Evolutionary conservation across 2,888 invertebrate genomes (phyloP).

Genomic region (Dermolepida albohirtum): DNA sequence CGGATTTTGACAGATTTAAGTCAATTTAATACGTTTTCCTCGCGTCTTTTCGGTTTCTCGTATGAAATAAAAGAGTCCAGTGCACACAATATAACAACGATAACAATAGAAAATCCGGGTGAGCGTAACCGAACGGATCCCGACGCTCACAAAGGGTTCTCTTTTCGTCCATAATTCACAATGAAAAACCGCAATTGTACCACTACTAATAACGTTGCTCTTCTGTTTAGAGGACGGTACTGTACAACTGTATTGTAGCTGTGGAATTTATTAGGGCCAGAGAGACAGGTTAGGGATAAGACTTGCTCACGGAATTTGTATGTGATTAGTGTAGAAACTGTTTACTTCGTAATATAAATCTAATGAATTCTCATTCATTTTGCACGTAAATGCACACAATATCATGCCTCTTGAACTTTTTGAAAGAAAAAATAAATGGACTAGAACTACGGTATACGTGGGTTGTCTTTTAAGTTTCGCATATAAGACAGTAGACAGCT

Average conservation of each 20-base stretch:
- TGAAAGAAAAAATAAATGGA: too few relatives aligned
- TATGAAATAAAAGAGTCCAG: constrained; percentile 20
- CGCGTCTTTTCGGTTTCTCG: constrained; percentile 21
- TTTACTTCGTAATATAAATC: too few relatives aligned
- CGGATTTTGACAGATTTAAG: constrained; percentile 30
- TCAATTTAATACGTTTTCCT: constrained; percentile 27
- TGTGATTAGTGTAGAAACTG: too few relatives aligned
- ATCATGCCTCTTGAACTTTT: too few relatives aligned
- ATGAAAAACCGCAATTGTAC: constrained; percentile 16
- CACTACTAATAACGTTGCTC: constrained; percentile 9
- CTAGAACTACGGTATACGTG: too few relatives aligned
- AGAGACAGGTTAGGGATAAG: too few relatives aligned
- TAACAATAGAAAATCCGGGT: constrained; percentile 29
- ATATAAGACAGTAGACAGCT: too few relatives aligned
- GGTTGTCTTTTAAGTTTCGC: too few relatives aligned
- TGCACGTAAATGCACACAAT: too few relatives aligned
- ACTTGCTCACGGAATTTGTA: too few relatives aligned
- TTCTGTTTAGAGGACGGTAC: background rate
- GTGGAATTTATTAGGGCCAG: too few relatives aligned
- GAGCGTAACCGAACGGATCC: constrained; percentile 19
- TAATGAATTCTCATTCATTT: too few relatives aligned
- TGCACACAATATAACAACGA: constrained; percentile 17
- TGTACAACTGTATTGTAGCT: background rate
- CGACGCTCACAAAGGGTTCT: constrained; percentile 14
- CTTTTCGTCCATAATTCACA: constrained; percentile 28